These are phyloP conservation scores for Hippocampus abdominalis DNA, from an alignment of 2,113 vertebrate genomes.

Conservation along the genomic window DNA sequence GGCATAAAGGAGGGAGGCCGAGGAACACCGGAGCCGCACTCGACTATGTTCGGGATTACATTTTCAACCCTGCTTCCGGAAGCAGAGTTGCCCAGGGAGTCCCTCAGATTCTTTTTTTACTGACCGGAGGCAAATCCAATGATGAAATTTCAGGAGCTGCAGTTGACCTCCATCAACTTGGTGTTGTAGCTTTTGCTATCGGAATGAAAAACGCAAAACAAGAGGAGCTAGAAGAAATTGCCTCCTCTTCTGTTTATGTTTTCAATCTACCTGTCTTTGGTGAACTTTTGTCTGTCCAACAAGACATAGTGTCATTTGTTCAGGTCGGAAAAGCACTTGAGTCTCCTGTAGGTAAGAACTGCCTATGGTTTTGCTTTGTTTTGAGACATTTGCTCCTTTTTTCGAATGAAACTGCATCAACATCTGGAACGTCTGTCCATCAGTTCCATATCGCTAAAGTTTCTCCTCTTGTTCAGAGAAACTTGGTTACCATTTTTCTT, in stretches of 20 bases:
- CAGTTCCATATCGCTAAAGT: constrained; percentile 51
- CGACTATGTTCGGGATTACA: constrained; percentile 68
- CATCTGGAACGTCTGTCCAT: constrained; percentile 35
- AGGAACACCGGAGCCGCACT: constrained; percentile 84
- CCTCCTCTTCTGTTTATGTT: constrained; percentile 76
- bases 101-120: constrained; percentile 82
- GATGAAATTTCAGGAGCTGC: constrained; percentile 75
- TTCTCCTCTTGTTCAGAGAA: constrained; percentile 12
- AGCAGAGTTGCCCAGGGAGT: constrained; percentile 80
- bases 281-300: constrained; percentile 77
- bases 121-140: constrained; percentile 78
- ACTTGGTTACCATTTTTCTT: constrained; percentile 17
- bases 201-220: constrained; percentile 78
- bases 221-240: constrained; percentile 79
- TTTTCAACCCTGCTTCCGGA: constrained; percentile 81
- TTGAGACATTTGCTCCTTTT: constrained; percentile 26
- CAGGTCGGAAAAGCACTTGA: constrained; percentile 56
- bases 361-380: constrained; percentile 10
- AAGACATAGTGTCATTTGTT: constrained; percentile 64
- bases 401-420: constrained; percentile 52
- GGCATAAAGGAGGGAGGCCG: constrained; percentile 77
- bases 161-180: constrained; percentile 67
- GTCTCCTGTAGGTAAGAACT: constrained; percentile 67
- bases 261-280: constrained; percentile 78
- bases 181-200: constrained; percentile 79